phyloP scores from a whole-genome alignment of 2,797 vertebrate species.

The Orientallactaga sibirica region DNA sequence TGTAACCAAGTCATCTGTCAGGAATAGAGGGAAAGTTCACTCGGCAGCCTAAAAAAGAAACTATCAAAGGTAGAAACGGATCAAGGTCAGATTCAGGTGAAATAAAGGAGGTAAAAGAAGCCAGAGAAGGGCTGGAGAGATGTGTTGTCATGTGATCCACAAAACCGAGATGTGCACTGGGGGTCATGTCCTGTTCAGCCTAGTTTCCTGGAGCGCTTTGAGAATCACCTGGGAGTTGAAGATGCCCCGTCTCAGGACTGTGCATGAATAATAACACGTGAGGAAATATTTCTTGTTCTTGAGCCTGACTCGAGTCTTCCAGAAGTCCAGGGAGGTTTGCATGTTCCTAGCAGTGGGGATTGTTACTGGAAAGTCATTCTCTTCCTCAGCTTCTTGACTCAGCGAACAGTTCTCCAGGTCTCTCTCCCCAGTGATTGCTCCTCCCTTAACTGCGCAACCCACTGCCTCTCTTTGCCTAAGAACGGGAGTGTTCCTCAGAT shows the following conservation, averaged over 20 bases:
- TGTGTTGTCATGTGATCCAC: background rate
- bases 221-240: background rate
- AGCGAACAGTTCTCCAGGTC: background rate
- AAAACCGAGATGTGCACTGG: background rate
- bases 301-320: background rate
- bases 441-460: background rate
- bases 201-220: background rate
- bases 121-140: background rate
- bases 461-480: background rate
- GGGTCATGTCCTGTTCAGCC: background rate
- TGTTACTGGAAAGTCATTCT: background rate
- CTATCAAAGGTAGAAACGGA: background rate
- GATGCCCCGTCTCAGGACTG: background rate
- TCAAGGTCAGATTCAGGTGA: background rate
- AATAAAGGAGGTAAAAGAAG: background rate
- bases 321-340: background rate
- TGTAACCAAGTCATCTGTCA: background rate
- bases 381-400: too few species aligned
- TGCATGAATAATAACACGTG: background rate
- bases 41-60: background rate
- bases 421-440: too few species aligned
- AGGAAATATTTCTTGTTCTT: background rate
- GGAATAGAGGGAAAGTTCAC: background rate
- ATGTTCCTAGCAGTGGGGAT: background rate
- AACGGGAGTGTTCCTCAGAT: background rate